phyloP scores from a whole-genome alignment of 2,113 vertebrate species.

The Micronycteris hirsuta region DNA sequence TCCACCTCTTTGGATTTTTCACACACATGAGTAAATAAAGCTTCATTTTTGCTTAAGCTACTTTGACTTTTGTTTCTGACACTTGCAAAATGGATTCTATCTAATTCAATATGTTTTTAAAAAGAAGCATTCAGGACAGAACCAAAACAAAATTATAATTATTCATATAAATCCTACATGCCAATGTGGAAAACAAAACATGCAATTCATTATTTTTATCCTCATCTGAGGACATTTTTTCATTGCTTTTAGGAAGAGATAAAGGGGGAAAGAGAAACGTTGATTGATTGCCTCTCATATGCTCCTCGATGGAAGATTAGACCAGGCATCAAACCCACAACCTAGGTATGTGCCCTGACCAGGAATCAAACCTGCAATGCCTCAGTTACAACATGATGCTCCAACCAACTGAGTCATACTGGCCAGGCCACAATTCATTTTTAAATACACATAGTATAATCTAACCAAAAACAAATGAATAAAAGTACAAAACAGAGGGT shows the following conservation, averaged over 20 bases:
- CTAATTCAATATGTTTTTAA: not conserved
- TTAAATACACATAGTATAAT: not conserved
- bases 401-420: no score
- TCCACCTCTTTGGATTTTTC: not conserved
- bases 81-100: not conserved
- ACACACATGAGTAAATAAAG: not conserved
- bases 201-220: not conserved
- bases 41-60: not conserved
- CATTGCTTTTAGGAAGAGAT: no score
- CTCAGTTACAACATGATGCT: no score
- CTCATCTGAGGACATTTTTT: no score
- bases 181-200: not conserved
- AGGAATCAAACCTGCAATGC: no score
- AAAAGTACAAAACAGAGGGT: no score
- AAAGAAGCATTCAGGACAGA: not conserved
- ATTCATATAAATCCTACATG: not conserved
- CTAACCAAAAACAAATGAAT: not conserved
- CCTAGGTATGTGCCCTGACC: no score
- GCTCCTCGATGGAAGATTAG: no score
- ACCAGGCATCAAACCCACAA: no score
- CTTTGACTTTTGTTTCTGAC: slow-evolving; percentile 3
- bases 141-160: not conserved
- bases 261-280: no score
- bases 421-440: not conserved
- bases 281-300: no score